Evolutionary conservation across 2,797 vertebrate genomes (phyloP).

Genomic region (Parambassis ranga): DNA sequence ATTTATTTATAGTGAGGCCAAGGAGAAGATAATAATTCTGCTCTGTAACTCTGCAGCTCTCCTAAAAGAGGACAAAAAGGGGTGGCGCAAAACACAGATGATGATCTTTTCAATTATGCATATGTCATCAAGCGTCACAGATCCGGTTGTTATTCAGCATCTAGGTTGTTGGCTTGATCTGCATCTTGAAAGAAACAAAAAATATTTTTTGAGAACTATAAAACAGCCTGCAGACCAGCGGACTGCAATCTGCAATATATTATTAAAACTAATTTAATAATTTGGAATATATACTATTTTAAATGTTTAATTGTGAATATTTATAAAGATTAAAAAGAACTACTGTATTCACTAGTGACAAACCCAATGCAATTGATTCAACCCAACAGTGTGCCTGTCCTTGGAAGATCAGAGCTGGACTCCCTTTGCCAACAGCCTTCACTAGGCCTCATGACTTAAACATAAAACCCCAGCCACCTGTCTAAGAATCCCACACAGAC

Average conservation of each 20-base stretch:
- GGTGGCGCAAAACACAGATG: conserved; percentile 18
- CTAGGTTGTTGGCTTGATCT: conserved; percentile 20
- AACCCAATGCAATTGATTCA: too few species aligned
- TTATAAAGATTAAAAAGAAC: background rate
- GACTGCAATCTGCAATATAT: background rate
- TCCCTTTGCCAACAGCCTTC: conserved; percentile 78
- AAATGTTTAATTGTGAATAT: background rate
- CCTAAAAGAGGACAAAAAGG: conserved; percentile 29
- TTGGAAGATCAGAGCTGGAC: background rate
- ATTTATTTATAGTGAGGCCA: conserved; percentile 53
- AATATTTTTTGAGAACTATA: background rate
- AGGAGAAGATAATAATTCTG: conserved; percentile 22
- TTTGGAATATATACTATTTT: too few species aligned
- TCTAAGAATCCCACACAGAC: background rate
- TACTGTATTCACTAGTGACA: background rate
- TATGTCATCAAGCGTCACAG: conserved; percentile 40
- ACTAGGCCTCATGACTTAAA: conserved; percentile 70
- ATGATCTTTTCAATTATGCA: conserved; percentile 62
- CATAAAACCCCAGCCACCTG: conserved; percentile 44
- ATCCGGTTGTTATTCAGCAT: conserved; percentile 17
- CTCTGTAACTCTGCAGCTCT: conserved; percentile 15
- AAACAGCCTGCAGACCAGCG: background rate
- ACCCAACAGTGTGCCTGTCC: too few species aligned
- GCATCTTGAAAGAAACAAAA: conserved; percentile 6
- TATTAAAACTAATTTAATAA: too few species aligned